Percentiles rank a stretch among this genome's conserved stretches.
Conservation (phyloP, 2,797 vertebrate species). For the Hypotaenidia philippensis region DNA sequence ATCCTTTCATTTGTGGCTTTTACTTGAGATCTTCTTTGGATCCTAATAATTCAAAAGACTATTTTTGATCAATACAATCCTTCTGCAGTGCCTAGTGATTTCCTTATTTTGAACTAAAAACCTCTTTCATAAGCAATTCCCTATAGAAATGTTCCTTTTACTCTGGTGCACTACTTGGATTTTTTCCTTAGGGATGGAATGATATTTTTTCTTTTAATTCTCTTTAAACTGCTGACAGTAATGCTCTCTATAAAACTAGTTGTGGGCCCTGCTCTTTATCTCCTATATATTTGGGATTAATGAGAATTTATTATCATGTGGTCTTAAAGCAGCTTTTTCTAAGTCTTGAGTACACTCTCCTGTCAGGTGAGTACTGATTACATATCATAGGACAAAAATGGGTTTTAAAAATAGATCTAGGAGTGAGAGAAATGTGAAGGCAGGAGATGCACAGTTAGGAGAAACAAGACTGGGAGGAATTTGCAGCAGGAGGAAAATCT, state of each 20-base stretch:
- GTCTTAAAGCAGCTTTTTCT: conserved; percentile 54
- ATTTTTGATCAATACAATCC: conserved; percentile 38
- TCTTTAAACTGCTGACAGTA: conserved; percentile 56
- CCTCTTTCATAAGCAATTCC: conserved; percentile 50
- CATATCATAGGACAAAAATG: not conserved
- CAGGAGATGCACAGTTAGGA: conserved; percentile 4
- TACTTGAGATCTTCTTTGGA: not conserved
- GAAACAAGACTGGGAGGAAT: not conserved
- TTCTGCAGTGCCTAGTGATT: not conserved
- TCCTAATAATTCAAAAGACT: conserved; percentile 1
- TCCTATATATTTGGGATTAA: conserved; percentile 20
- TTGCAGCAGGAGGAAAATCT: not conserved
- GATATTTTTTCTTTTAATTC: conserved; percentile 30
- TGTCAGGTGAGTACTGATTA: conserved; percentile 58
- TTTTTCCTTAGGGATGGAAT: not conserved
- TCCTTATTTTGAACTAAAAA: conserved; percentile 48
- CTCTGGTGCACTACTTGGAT: not conserved
- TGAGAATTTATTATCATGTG: conserved; percentile 42
- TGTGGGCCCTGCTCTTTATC: conserved; percentile 6
- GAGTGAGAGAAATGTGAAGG: conserved; percentile 5
- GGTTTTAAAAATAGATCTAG: conserved; percentile 40
- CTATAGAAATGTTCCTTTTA: conserved; percentile 19
- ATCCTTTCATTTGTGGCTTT: not conserved
- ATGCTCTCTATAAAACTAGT: conserved; percentile 49
- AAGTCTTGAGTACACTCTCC: not conserved